Base-by-base conservation (phyloP, 2,888 invertebrate species). In the Agrochola lota region DNA sequence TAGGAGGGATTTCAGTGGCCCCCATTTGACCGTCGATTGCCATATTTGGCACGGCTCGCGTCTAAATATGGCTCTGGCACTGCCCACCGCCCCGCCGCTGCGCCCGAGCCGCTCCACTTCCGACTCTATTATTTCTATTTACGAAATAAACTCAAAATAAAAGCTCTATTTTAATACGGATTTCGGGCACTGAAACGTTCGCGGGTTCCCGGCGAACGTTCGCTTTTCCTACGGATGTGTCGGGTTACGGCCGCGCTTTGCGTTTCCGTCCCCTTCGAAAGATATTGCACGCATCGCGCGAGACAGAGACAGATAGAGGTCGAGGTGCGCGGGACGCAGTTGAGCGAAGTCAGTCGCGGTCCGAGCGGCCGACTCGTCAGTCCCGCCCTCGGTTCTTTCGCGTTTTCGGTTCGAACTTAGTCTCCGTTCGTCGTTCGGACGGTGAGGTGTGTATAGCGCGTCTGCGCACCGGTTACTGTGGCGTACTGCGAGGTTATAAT, bases 51-150 rank as follows among this genome's bases (percentile, higher is more conserved):
- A 98, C 97, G 97, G 97, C 97, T 97, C 97, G 97, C 97, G 97
- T 97, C 98, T 98, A 98, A 98, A 98, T 98, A 98, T 97, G 98
- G 98, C 97, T 97, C 97, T 97, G 97, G 97, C 97, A 97, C 97
- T 95, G 97, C 97, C 97, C 98, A 97, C 97, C 97, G 97, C 97
- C 95, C 96, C 93, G 92, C 93, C 93, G 94, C 89, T 86, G 89
- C 88, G 88, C 86, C 90, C 88, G 92, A 91, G 89, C 80, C 94
- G 95, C 93, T 93, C 94, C 91, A 95, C 95, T 95, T 96, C 96
- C 96, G 94, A 95, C 93, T 95, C 95, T 96, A 96, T 96, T 96
- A 96, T 96, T 96, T 96, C 96, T 96, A 96, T 96, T 96, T 96
- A 96, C 95, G 96, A 96, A 96, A 96, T 96, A 95, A 96, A 96